Conservation (phyloP, 2,113 vertebrate genomes). For the Euleptes europaea region DNA sequence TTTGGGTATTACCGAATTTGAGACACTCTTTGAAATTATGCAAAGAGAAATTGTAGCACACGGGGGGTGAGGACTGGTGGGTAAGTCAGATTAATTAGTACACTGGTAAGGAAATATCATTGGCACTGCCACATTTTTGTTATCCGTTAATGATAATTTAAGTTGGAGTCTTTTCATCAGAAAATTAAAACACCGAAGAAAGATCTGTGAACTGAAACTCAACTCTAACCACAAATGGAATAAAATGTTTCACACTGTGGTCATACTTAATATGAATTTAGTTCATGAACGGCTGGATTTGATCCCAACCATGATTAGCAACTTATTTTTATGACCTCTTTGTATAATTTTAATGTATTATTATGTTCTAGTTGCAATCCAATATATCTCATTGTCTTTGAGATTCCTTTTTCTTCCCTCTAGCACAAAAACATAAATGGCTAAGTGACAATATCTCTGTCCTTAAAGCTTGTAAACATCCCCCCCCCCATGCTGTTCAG, state of each 20-base stretch:
- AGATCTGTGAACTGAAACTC: background rate
- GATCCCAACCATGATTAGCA: background rate
- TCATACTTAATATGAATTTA: background rate
- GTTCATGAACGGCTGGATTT: background rate
- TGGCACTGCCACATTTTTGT: background rate
- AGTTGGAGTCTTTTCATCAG: background rate
- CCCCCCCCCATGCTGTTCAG: constrained; percentile 19
- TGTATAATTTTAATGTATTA: background rate
- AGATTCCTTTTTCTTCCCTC: background rate
- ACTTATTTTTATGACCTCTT: background rate
- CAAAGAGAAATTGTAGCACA: no score
- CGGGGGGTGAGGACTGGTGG: background rate
- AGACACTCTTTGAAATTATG: background rate
- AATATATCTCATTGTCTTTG: background rate
- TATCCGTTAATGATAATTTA: background rate
- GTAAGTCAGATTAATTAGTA: background rate
- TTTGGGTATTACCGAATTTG: background rate
- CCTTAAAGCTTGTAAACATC: constrained; percentile 11
- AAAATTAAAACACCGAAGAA: background rate
- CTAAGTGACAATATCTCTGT: background rate
- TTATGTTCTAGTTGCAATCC: background rate
- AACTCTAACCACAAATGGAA: background rate
- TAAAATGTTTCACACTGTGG: background rate
- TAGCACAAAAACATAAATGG: background rate
- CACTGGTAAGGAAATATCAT: background rate